Base-by-base conservation (phyloP, 2,113 vertebrate species). In the Mastomys coucha region DNA sequence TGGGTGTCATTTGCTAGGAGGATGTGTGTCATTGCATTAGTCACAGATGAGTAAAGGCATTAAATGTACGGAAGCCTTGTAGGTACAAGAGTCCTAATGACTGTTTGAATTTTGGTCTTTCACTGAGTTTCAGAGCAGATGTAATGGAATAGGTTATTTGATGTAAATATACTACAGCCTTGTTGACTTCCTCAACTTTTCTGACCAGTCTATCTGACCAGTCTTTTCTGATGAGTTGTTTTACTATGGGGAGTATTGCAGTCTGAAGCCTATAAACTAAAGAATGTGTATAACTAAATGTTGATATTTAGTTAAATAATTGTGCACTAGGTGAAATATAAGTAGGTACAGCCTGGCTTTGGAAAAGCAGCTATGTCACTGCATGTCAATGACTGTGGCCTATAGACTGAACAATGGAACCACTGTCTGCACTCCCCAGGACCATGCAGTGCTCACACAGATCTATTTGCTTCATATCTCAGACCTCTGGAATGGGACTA, bases 221-320 rank as follows among this genome's bases (percentile, higher is more conserved):
- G n/a, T n/a, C n/a, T n/a, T n/a, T n/a, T n/a, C n/a, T n/a, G n/a
- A 78, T 87, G 56, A 87, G 53, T 5, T 80, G 1, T 53, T 93
- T 90, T 86, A 7, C 80, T n/a, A 28, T 90, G 24, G 5, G 42
- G 8, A 17, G 45, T 51, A 56, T 86, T 86, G n/a, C 42, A 84
- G 72, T 90, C 67, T 53, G 67, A 72, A 94, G 56, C 11, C 8
- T 56, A 49, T 69, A 73, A 77, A 49, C 11, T 91, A 51, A 36
- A 91, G 76, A 85, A 78, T 81, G 26, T 72, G 67, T 91, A 28
- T 45, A 89, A 33, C 4, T 3, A 51, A 91, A 63, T 67, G 17
- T 93, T 67, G 13, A 36, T 93, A 33, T 14, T 96, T 93, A 89
- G 76, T 89, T 85, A 88, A 90, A 60, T 53, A 81, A 93, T 73